A percentile compares a stretch with the other conserved stretches of the same genome.
Evolutionary conservation across 2,888 invertebrate species (phyloP).

Genomic region (Mactromeris polynyma): DNA sequence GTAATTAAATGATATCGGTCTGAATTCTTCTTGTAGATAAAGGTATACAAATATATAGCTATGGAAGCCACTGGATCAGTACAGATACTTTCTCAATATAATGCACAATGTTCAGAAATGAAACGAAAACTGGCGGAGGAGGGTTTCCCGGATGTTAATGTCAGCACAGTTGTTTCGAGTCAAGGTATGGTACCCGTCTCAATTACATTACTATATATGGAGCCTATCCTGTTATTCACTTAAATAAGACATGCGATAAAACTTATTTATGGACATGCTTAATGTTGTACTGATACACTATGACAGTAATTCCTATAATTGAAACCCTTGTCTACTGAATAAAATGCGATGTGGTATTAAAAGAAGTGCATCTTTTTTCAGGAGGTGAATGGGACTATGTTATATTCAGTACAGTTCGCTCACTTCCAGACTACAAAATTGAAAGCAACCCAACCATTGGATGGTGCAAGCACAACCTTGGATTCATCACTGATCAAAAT

Average conservation of each 20-base stretch:
- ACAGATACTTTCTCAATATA: conserved; percentile 76
- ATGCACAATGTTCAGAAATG: conserved; percentile 76
- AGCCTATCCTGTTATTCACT: too few relatives aligned
- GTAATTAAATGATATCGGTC: background rate
- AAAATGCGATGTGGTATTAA: too few relatives aligned
- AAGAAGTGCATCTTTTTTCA: conserved; percentile 42
- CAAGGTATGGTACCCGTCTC: conserved; percentile 61
- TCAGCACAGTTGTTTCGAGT: conserved; percentile 74
- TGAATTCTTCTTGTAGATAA: conserved; percentile 5
- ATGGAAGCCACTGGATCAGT: background rate
- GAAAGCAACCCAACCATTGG: conserved; percentile 79
- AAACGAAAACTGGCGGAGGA: conserved; percentile 56
- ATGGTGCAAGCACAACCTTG: conserved; percentile 83
- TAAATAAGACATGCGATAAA: too few relatives aligned
- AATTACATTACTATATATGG: too few relatives aligned
- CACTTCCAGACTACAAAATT: conserved; percentile 81
- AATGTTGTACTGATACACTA: too few relatives aligned
- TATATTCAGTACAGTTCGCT: conserved; percentile 82
- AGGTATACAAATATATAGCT: background rate
- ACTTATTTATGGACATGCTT: too few relatives aligned
- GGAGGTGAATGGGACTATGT: conserved; percentile 85
- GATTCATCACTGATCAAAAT: conserved; percentile 84
- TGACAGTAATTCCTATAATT: too few relatives aligned
- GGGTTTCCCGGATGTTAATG: conserved; percentile 36
- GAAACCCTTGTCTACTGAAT: too few relatives aligned